These are phyloP conservation scores for Latrodectus hesperus DNA, from an alignment of 2,888 invertebrate species.

Conservation along the genomic window DNA sequence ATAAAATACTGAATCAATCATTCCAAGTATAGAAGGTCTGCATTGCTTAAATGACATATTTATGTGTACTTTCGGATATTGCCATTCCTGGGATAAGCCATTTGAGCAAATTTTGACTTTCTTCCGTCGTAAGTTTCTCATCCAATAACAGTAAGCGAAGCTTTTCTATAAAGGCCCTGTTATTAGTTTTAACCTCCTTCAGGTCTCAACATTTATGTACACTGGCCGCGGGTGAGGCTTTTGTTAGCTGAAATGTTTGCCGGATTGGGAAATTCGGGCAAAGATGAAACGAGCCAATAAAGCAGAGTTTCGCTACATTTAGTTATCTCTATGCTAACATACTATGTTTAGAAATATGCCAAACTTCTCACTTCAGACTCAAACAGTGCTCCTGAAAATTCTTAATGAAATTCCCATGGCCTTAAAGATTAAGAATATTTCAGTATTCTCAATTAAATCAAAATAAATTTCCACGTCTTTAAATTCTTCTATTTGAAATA, in stretches of 20 bases:
- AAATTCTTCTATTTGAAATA: too few relatives aligned
- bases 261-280: background rate
- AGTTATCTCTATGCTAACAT: slow-evolving; percentile 32
- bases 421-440: too few relatives aligned
- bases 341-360: slow-evolving; percentile 15
- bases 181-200: slow-evolving; percentile 36
- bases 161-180: background rate
- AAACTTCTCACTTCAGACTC: background rate
- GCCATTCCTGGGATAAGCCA: background rate
- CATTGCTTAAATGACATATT: too few relatives aligned
- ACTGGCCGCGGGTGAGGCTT: slow-evolving; percentile 20
- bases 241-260: slow-evolving; percentile 28
- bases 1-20: too few relatives aligned
- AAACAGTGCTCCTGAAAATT: too few relatives aligned
- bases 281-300: slow-evolving; percentile 11
- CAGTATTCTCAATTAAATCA: too few relatives aligned
- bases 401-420: too few relatives aligned
- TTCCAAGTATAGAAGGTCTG: too few relatives aligned
- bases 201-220: slow-evolving; percentile 15
- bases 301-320: slow-evolving; percentile 35
- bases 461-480: too few relatives aligned
- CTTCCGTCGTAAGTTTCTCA: background rate
- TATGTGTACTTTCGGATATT: background rate
- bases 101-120: background rate
- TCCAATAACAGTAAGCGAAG: background rate